Conservation (phyloP, 2,113 vertebrate genomes). For the Pteruthius melanotis region DNA sequence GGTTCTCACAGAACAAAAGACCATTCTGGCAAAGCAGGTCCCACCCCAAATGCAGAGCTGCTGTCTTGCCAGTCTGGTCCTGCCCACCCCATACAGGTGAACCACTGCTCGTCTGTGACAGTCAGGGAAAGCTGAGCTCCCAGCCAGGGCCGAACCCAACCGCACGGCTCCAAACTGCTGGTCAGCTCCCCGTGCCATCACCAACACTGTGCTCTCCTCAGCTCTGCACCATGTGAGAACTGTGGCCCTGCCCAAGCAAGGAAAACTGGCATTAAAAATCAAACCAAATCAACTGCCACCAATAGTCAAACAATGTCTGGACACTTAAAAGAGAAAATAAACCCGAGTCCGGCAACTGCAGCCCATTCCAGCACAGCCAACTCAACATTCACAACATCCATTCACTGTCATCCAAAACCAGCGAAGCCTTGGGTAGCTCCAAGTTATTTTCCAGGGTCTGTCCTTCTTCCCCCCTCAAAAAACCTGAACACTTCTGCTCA, state of each 20-base stretch:
- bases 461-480: neutral
- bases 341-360: neutral
- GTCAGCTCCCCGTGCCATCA: neutral
- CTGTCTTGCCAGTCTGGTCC: neutral
- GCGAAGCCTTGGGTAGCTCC: neutral
- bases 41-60: neutral
- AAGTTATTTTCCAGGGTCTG: neutral
- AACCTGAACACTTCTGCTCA: neutral
- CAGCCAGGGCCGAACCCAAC: neutral
- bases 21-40: neutral
- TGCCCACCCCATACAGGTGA: neutral
- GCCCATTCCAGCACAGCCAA: neutral
- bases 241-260: neutral
- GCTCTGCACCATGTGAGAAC: rapidly evolving
- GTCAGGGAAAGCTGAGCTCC: neutral
- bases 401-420: rapidly evolving
- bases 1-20: neutral
- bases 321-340: neutral
- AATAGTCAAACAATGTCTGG: neutral
- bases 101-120: neutral
- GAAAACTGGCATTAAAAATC: neutral
- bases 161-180: rapidly evolving
- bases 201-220: neutral
- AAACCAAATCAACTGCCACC: neutral
- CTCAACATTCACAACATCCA: rapidly evolving